A percentile compares a stretch with the other conserved stretches of the same genome.
These are phyloP conservation scores for Gallirallus australis DNA, from an alignment of 2,797 vertebrate genomes.

Conservation along the genomic window DNA sequence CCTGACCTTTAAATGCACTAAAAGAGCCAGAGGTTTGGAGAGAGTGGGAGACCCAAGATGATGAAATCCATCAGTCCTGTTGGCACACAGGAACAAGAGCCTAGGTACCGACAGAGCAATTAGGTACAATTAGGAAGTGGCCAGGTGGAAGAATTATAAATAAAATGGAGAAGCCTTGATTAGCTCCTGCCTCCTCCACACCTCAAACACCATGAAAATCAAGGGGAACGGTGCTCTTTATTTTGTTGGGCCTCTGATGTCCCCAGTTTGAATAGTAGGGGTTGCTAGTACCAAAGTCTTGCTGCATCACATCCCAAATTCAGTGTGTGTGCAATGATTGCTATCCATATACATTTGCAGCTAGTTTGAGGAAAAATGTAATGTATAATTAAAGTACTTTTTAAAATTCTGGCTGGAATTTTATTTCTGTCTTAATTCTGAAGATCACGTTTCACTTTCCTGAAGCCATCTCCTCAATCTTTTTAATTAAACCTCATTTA, in stretches of 20 bases:
- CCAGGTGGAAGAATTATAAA: background rate
- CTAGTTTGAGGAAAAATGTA: background rate
- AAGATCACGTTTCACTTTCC: conserved; percentile 12
- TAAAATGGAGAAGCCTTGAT: background rate
- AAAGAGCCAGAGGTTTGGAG: background rate
- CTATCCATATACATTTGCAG: background rate
- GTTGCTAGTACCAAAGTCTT: background rate
- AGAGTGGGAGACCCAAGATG: background rate
- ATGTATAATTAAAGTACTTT: background rate
- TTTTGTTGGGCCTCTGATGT: background rate
- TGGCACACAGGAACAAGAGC: background rate
- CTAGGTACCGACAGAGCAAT: background rate
- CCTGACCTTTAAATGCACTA: conserved; percentile 31
- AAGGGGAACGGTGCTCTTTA: background rate
- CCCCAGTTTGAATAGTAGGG: background rate
- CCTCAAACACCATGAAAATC: background rate
- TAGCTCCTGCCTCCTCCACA: background rate
- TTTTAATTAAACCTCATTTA: conserved; percentile 50
- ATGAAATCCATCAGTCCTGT: conserved; percentile 19
- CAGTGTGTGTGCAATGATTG: background rate
- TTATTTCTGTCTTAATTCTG: conserved; percentile 13
- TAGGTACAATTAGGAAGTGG: background rate
- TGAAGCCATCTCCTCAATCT: conserved; percentile 16
- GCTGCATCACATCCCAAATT: background rate
- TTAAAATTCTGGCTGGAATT: background rate